Evolutionary conservation across 2,888 invertebrate species (phyloP).

Genomic region (Terebella lapidaria): DNA sequence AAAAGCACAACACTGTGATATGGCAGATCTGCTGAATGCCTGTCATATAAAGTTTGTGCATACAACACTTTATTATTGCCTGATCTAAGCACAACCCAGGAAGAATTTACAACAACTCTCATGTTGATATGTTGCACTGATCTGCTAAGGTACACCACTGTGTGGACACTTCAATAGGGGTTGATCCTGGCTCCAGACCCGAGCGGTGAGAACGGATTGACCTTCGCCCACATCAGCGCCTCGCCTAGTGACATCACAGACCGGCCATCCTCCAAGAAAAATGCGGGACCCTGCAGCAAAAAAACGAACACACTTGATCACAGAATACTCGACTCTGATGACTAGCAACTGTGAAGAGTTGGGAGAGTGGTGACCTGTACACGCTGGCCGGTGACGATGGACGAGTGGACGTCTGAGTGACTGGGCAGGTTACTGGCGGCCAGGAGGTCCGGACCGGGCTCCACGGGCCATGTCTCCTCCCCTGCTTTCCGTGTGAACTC

Average conservation of each 20-base stretch:
- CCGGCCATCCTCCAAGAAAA: slow-evolving; percentile 51
- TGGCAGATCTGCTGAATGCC: no score
- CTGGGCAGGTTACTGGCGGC: slow-evolving; percentile 49
- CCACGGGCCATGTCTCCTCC: slow-evolving; percentile 12
- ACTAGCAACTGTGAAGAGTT: no score
- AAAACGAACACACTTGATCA: neutral
- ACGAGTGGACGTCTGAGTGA: slow-evolving; percentile 51
- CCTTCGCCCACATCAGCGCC: slow-evolving; percentile 56
- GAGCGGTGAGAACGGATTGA: slow-evolving; percentile 54
- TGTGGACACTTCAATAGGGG: slow-evolving; percentile 42
- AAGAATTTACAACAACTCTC: no score
- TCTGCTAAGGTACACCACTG: no score
- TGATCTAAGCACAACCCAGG: no score
- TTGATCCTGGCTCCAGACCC: slow-evolving; percentile 54
- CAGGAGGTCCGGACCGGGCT: slow-evolving; percentile 40
- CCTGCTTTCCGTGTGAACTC: neutral
- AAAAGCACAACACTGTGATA: no score
- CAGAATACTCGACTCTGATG: no score
- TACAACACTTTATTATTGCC: no score
- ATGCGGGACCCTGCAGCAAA: slow-evolving; percentile 50
- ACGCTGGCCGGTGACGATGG: slow-evolving; percentile 34
- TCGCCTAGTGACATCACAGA: slow-evolving; percentile 53
- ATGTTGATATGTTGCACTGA: no score
- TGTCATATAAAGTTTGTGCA: no score
- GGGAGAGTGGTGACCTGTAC: no score